Base-by-base conservation (phyloP, 2,797 vertebrate genomes). In the Graptemys geographica region DNA sequence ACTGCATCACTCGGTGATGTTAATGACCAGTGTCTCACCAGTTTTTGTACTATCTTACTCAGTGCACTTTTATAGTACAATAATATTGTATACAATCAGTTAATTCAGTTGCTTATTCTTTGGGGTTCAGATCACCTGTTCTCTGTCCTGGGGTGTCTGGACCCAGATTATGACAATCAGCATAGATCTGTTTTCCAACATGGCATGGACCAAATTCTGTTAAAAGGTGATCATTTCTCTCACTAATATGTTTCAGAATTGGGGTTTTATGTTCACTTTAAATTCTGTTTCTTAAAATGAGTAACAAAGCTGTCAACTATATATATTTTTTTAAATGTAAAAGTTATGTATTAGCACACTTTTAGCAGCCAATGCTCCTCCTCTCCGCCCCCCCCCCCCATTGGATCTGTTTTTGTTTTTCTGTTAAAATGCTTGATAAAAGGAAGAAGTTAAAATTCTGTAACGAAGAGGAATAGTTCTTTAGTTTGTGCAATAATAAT, bases 171-270 rank as follows among this genome's bases (percentile, higher is more conserved):
- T 72, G 19, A 37, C n/a, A 93, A 53, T 53, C 0, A 0, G 9
- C 3, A 1, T 41, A 11, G n/a, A 65, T 91, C n/a, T 10, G 0
- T 56, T 49, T 47, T 49, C 44, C 23, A 78, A 8, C 4, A 4
- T 76, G 41, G 23, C 72, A 44, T 28, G 0, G 8, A 28, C 0
- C 0, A 53, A 19, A 33, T 28, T 53, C 11, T 9, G 27, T 62
- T n/a, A 3, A 51, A 10, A 79, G 19, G 37, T 86, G 47, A 33
- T 87, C 7, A 18, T 51, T 96, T 81, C 83, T 44, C 1, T 37
- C 33, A 28, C 6, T 15, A 4, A 4, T 1, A 5, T 82, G 1
- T 74, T 59, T 31, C 15, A 44, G 52, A 31, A 8, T 74, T 44
- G n/a, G 0, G 69, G 74, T 72, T 94, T 93, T 95, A 44, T 59